Conservation (phyloP, 2,797 vertebrate genomes). For the Salmo trutta region DNA sequence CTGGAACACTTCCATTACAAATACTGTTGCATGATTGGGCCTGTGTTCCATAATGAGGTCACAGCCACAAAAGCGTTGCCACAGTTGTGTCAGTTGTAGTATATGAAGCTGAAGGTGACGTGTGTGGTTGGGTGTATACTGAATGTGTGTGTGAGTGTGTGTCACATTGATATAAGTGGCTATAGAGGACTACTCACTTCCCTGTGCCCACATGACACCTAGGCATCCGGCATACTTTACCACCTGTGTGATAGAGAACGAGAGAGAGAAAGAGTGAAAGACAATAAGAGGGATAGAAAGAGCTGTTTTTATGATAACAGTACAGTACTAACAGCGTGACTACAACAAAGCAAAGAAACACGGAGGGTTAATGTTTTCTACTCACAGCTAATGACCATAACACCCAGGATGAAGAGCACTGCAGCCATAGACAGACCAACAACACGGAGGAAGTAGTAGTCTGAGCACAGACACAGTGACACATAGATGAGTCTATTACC, state of each 20-base stretch:
- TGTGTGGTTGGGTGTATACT: background rate
- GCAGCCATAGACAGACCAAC: slow-evolving; percentile 67
- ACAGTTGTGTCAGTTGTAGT: background rate
- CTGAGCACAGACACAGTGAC: slow-evolving; percentile 47
- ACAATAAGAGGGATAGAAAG: no score
- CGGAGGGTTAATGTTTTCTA: slow-evolving; percentile 14
- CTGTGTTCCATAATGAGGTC: background rate
- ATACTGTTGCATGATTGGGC: background rate
- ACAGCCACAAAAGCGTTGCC: background rate
- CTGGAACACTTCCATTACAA: background rate
- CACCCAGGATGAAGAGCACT: slow-evolving; percentile 71
- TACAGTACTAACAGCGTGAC: no score
- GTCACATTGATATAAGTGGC: background rate
- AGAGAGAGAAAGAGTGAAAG: background rate
- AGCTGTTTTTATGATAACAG: no score
- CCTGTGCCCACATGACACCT: slow-evolving; percentile 56
- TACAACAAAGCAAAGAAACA: no score
- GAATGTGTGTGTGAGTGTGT: background rate
- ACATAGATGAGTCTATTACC: background rate
- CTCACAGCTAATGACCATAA: slow-evolving; percentile 75
- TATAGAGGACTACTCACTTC: slow-evolving; percentile 59
- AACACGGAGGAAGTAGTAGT: slow-evolving; percentile 61
- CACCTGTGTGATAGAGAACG: slow-evolving; percentile 52
- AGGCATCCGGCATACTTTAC: slow-evolving; percentile 53
- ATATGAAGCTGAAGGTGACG: background rate